Conservation (phyloP, 2,888 invertebrate genomes). For the Troilus luridus region DNA sequence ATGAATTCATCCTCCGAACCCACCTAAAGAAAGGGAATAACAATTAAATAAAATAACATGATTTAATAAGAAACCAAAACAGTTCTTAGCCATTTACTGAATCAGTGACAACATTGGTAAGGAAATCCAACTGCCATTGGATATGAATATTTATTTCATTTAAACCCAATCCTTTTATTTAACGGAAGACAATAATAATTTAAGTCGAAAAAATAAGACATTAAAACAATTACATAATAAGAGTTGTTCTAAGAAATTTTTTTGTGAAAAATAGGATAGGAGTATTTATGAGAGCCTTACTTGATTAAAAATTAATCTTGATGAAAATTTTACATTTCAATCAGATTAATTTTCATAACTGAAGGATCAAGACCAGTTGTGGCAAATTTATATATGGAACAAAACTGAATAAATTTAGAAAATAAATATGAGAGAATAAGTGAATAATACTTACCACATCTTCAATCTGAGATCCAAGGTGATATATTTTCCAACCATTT, state of each 20-base stretch:
- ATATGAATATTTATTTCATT: background rate
- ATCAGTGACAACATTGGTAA: background rate
- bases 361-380: background rate
- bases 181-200: too few relatives aligned
- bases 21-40: conserved; percentile 69
- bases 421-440: background rate
- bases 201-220: too few relatives aligned
- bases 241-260: too few relatives aligned
- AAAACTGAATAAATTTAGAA: background rate
- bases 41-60: conserved; percentile 31
- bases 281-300: too few relatives aligned
- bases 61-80: background rate
- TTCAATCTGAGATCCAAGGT: conserved; percentile 93
- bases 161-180: too few relatives aligned
- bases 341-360: background rate
- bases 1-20: conserved; percentile 73
- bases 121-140: background rate
- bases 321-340: background rate
- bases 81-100: background rate
- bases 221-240: too few relatives aligned
- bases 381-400: too few relatives aligned
- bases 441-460: conserved; percentile 78
- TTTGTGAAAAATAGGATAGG: too few relatives aligned
- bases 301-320: too few relatives aligned
- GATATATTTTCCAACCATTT: conserved; percentile 95